Conservation (phyloP, 2,113 vertebrate species). For the Tetrax tetrax region DNA sequence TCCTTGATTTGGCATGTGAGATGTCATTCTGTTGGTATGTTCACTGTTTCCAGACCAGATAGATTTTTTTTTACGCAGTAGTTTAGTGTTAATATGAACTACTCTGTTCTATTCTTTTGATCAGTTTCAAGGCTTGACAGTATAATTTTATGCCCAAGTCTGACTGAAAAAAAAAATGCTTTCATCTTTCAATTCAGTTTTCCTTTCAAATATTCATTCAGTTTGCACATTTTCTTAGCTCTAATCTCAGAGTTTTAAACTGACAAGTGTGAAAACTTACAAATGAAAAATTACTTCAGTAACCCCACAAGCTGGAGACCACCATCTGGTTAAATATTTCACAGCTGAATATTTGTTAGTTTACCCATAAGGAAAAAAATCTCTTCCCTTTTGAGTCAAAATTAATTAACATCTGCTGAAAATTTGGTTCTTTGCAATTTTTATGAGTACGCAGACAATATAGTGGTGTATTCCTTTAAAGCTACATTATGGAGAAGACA, state of each 20-base stretch:
- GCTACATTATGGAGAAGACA: neutral
- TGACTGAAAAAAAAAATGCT: neutral
- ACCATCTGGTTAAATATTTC: neutral
- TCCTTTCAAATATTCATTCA: neutral
- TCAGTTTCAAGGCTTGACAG: neutral
- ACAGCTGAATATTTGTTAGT: neutral
- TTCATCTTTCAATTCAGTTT: neutral
- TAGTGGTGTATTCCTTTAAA: neutral
- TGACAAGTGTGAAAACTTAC: neutral
- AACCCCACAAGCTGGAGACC: neutral
- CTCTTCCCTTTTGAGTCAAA: no score
- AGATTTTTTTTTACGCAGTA: neutral
- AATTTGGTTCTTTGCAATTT: no score
- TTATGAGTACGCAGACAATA: no score
- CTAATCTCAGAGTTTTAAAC: neutral
- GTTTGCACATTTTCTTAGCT: neutral
- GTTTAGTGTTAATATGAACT: neutral
- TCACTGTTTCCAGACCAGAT: neutral
- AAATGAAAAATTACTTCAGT: neutral
- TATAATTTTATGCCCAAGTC: neutral
- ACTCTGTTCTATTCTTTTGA: neutral
- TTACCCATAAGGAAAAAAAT: neutral
- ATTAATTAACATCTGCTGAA: no score
- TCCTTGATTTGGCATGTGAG: neutral
- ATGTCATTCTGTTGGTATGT: neutral